Base-by-base conservation (phyloP, 2,113 vertebrate genomes). In the Hystrix brachyura region DNA sequence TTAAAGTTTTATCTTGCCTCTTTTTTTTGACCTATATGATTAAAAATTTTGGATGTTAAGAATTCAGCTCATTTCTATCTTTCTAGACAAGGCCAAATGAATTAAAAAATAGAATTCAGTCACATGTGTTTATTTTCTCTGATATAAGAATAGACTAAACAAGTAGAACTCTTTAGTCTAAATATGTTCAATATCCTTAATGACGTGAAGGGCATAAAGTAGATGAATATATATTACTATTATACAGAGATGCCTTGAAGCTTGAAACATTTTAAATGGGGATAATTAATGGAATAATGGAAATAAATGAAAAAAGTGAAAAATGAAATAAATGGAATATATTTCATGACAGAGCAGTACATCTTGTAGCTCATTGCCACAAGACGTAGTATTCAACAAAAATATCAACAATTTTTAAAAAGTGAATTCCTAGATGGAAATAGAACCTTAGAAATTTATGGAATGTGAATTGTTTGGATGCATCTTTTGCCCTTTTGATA, bases 321-420 rank as follows among this genome's bases (percentile, higher is more conserved):
- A 38, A 38, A 38, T 38, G 38, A 38, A 91, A 60, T 64, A 59
- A 90, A 65, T 86, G 14, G 87, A 80, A 91, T 25, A 80, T 15
- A 69, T 2, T 76, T 93, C 15, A 64, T 64, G 6, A 64, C 2
- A 48, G 15, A 27, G 7, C 55, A 85, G 8, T 53, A 46, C 9
- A 43, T 80, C 85, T 91, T 94, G 5, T 88, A 85, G 46, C 53
- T 85, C 67, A 38, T 55, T 95, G 51, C 46, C 27, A 59, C 53
- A 91, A 95, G 48, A 78, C 81, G 21, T 60, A 55, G 23, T 64
- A 85, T 17, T 69, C 34, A 72, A 72, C 72, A 38, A 82, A 94
- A 95, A 90, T 59, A 94, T 34, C 69, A 87, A 92, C 46, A 60
- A n/a, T 29, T 76, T 79, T 18, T 51, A 94, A 92, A 90, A 53